Conservation (phyloP, 2,797 vertebrate species). For the Onychomys leucogaster region DNA sequence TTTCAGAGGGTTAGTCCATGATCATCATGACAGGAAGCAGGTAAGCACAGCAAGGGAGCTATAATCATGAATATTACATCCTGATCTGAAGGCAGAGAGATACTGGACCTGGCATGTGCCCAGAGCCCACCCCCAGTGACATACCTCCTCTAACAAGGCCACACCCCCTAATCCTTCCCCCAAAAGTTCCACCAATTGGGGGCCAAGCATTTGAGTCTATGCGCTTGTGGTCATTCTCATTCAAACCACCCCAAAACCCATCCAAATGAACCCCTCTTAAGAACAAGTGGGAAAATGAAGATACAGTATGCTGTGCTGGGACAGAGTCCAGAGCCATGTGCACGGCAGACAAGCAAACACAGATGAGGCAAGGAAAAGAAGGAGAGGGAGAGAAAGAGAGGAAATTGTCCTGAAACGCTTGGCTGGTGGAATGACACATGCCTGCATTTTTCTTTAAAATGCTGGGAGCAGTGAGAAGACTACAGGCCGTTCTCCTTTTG, state of each 20-base stretch:
- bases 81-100: not conserved
- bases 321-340: not conserved
- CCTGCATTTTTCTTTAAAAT: not conserved
- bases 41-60: no score
- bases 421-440: not conserved
- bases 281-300: conserved; percentile 13
- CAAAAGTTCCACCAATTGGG: not conserved
- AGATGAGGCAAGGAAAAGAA: not conserved
- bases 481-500: not conserved
- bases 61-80: not conserved
- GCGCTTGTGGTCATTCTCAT: not conserved
- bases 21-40: not conserved
- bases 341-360: not conserved
- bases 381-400: no score
- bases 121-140: not conserved
- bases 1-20: not conserved
- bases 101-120: not conserved
- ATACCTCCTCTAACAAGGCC: no score
- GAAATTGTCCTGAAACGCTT: not conserved
- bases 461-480: not conserved
- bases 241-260: not conserved
- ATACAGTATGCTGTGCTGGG: not conserved
- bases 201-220: not conserved
- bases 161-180: not conserved
- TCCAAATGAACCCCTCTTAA: conserved; percentile 22